Base-by-base conservation (phyloP, 2,888 invertebrate species). In the Cancer borealis region DNA sequence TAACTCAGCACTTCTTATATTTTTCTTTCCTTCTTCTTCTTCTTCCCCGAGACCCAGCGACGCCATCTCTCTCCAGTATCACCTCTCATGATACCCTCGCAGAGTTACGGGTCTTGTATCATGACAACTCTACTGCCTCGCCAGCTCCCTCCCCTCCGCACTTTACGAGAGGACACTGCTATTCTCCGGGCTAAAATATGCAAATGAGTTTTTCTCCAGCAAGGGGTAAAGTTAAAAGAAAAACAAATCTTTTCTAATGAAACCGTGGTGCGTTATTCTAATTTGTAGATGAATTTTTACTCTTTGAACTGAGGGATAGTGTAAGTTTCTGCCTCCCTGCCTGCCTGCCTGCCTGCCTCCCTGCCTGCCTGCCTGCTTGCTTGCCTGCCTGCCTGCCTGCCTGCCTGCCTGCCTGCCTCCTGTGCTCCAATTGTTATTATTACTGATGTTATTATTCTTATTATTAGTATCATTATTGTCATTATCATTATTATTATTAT, bases 181-280 rank as follows among this genome's bases (percentile, higher is more conserved):
- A 92, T 92, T 92, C 92, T 92, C 92, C 79, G 3, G 92, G 92
- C 92, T 92, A 92, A 92, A 92, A 92, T 92, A 92, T 92, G 92
- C 92, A 92, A 92, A 92, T 92, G 92, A 92, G 92, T 92, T 92
- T 92, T 92, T 92, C 92, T 84, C 92, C 54, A 60, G 87, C 92
- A 46, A 39, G 88, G 60, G 88, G 87, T 39, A 92, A 92, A 92
- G 92, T 92, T 88, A 92, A 84, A 92, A 60, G 84, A 92, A 92
- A 92, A 92, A 92, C 92, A 92, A 92, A 92, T 92, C 92, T 92
- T 88, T 88, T 84, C 92, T 92, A 92, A 92, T 92, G 92, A 92
- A 92, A 92, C 60, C 88, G 92, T 60, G 92, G 79, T 49, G 87
- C 49, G 92, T 88, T 84, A 54, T 84, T 92, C 66, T 92, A 92